Evolutionary conservation across 2,888 invertebrate genomes (phyloP), one percentile per base, ranked within the genome.

Genomic region (Dorcus parallelipipedus): DNA sequence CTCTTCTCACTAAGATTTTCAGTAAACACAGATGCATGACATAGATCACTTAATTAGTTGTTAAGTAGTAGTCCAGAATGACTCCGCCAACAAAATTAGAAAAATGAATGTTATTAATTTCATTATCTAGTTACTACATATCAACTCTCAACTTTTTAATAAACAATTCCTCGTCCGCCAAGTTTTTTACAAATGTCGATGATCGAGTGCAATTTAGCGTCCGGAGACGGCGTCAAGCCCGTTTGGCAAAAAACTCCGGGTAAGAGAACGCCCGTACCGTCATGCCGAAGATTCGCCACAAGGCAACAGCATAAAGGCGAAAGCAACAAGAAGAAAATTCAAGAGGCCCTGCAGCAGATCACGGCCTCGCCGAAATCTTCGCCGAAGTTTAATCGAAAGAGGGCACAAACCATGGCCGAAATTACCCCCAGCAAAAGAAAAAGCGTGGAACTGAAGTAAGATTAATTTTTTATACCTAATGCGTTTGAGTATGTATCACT

Each of bases 361-460:
- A 50, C 56, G 10, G 38, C 58, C 23, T 55, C 54, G 14, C 38
- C 41, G 33, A 33, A 33, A 33, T 62, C 62, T 9, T 55, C 59
- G 26, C 55, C 56, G 42, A 43, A 54, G 42, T 23, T 17, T 23
- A 40, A 40, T 23, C 48, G 57, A 8, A 63, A 62, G 45, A 62
- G 67, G 39, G 55, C 67, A 39, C 64, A 63, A 23, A 71, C 68
- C 9, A 64, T 75, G 7, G 72, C 74, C 0, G 75, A 74, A 58
- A 72, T 74, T 39, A 73, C 73, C 2, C 74, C 75, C 2, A 71
- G 70, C 8, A 71, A 70, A 58, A 39, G 49, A 45, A 68, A 59
- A n/a, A 63, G 59, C 53, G 39, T 9, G 9, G 58, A 55, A 33
- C 49, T 52, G 49, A 58, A 57, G 62, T 62, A 59, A 55, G 14